These are phyloP conservation scores for Chloroceryle inda DNA, from an alignment of 2,797 vertebrate genomes.

Conservation along the genomic window DNA sequence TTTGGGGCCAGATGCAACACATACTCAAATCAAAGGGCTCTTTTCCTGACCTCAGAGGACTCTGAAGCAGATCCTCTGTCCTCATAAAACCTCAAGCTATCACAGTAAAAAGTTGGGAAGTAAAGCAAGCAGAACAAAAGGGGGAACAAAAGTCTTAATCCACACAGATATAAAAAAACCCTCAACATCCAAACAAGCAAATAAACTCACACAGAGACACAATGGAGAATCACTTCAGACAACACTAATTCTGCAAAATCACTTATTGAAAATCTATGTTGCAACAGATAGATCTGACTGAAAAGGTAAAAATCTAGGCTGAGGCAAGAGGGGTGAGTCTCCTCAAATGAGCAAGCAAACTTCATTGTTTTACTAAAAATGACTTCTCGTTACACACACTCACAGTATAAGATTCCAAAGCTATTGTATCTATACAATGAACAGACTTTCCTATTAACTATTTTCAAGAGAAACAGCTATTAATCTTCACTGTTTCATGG, in stretches of 20 bases:
- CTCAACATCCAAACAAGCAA: background rate
- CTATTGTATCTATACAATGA: background rate
- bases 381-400: background rate
- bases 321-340: background rate
- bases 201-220: background rate
- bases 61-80: background rate
- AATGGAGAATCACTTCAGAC: background rate
- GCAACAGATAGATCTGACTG: background rate
- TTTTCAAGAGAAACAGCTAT: background rate
- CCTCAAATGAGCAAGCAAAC: background rate
- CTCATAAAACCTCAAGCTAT: background rate
- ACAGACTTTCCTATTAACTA: background rate
- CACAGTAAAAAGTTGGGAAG: background rate
- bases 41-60: background rate
- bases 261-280: constrained; percentile 46
- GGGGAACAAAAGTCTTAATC: background rate
- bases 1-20: background rate
- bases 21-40: background rate
- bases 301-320: background rate
- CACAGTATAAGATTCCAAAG: background rate
- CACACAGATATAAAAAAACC: background rate
- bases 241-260: background rate
- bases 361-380: constrained; percentile 9
- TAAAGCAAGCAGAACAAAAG: background rate
- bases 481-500: background rate